Conservation (phyloP, 2,888 invertebrate species). For the Glaucopsyche alexis region DNA sequence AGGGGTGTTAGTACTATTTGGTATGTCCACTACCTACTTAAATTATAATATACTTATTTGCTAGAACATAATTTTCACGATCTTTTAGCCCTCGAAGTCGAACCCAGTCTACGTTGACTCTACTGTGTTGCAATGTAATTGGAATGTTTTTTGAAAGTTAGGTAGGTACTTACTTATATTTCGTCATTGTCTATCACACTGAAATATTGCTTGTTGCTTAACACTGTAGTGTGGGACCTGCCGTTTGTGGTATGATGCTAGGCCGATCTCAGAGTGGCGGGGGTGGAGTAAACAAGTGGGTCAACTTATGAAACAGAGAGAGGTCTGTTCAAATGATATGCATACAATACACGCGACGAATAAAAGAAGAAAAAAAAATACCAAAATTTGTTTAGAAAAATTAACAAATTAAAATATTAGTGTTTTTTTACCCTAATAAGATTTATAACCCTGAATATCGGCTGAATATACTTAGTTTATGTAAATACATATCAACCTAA, state of each 20-base stretch:
- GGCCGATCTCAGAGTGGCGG: constrained; percentile 37
- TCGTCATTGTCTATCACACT: constrained; percentile 30
- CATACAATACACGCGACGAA: constrained; percentile 1
- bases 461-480: too few relatives aligned
- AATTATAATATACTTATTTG: too few relatives aligned
- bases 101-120: neutral
- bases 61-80: neutral
- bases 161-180: constrained; percentile 5
- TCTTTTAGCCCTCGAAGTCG: neutral
- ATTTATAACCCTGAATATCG: too few relatives aligned
- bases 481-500: too few relatives aligned
- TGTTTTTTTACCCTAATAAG: too few relatives aligned
- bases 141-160: constrained; percentile 30
- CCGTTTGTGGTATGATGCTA: constrained; percentile 36
- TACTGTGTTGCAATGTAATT: constrained; percentile 21
- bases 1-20: too few relatives aligned
- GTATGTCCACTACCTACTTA: too few relatives aligned
- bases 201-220: constrained; percentile 41
- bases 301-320: constrained; percentile 59
- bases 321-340: constrained; percentile 38
- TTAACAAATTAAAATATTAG: too few relatives aligned
- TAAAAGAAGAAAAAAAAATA: neutral
- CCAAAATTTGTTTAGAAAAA: too few relatives aligned
- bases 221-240: constrained; percentile 33
- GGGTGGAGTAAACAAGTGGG: constrained; percentile 50